A percentile compares a stretch with the other conserved stretches of the same genome.
phyloP scores from a whole-genome alignment of 1,140 invertebrate genomes.

The Glomeris maerens region DNA sequence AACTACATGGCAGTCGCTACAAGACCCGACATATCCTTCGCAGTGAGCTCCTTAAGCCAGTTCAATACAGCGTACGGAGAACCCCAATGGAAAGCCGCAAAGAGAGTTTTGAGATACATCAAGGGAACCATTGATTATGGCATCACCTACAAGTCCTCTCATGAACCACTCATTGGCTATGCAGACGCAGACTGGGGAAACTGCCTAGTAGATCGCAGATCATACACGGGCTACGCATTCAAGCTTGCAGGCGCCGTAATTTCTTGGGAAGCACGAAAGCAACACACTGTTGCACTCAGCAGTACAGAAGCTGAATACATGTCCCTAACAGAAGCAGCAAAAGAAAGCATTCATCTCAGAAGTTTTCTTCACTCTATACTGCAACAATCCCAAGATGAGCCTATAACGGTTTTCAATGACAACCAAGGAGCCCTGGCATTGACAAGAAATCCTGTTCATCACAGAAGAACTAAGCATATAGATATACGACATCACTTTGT shows the following conservation, averaged over 20 bases:
- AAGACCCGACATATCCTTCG: slow-evolving; percentile 33
- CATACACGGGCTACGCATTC: slow-evolving; percentile 15
- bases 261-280: slow-evolving; percentile 19
- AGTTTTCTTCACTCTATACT: slow-evolving; percentile 1
- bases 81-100: slow-evolving; percentile 30
- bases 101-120: slow-evolving; percentile 33
- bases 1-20: slow-evolving; percentile 32
- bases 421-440: slow-evolving; percentile 31
- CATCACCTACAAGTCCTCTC: neutral
- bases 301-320: slow-evolving; percentile 29
- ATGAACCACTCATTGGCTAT: slow-evolving; percentile 7
- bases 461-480: slow-evolving; percentile 30
- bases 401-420: slow-evolving; percentile 19
- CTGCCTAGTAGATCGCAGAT: slow-evolving; percentile 12
- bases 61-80: slow-evolving; percentile 27
- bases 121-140: slow-evolving; percentile 27
- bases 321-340: slow-evolving; percentile 26
- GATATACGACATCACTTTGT: slow-evolving; percentile 28
- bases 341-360: slow-evolving; percentile 24
- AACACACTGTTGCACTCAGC: slow-evolving; percentile 23
- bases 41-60: slow-evolving; percentile 31
- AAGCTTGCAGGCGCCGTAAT: slow-evolving; percentile 11
- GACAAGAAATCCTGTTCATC: slow-evolving; percentile 28
- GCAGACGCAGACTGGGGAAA: slow-evolving; percentile 16
- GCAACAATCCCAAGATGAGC: neutral